These are phyloP conservation scores for Sminthurinus aureus DNA, from an alignment of 2,888 invertebrate genomes.

Conservation along the genomic window DNA sequence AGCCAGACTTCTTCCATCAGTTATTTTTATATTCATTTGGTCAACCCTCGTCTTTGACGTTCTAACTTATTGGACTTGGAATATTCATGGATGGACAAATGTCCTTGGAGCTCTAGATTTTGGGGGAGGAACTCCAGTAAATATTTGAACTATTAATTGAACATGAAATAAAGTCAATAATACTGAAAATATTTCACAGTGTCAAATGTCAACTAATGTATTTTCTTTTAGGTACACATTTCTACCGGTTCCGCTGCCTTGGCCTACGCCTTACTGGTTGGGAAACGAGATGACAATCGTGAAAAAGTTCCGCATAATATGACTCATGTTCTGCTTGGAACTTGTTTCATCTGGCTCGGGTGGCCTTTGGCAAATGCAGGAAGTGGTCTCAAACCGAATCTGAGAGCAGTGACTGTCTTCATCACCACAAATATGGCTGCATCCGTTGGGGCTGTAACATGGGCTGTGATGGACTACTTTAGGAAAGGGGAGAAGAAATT, in stretches of 20 bases:
- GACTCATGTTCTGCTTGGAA: constrained; percentile 47
- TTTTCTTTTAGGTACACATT: constrained; percentile 40
- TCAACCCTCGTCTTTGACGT: constrained; percentile 56
- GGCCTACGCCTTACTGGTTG: constrained; percentile 52
- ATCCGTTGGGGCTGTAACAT: constrained; percentile 51
- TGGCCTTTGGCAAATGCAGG: constrained; percentile 56
- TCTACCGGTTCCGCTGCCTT: constrained; percentile 51
- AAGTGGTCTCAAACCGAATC: constrained; percentile 44
- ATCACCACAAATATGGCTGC: constrained; percentile 54
- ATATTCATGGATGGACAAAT: constrained; percentile 52
- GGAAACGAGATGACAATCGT: constrained; percentile 45
- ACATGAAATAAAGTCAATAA: too few relatives aligned
- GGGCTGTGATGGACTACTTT: constrained; percentile 49
- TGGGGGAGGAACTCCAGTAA: constrained; percentile 39
- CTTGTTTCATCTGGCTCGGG: constrained; percentile 49
- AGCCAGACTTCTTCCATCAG: constrained; percentile 50
- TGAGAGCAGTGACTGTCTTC: constrained; percentile 52
- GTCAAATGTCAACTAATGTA: too few relatives aligned
- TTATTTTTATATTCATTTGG: constrained; percentile 57
- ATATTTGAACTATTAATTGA: too few relatives aligned
- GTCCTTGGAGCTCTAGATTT: constrained; percentile 51
- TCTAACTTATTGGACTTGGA: constrained; percentile 58
- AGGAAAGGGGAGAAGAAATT: constrained; percentile 41
- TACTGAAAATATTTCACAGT: background rate
- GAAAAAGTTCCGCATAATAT: constrained; percentile 56